Conservation (phyloP, 2,888 invertebrate species). For the Seira ritae region DNA sequence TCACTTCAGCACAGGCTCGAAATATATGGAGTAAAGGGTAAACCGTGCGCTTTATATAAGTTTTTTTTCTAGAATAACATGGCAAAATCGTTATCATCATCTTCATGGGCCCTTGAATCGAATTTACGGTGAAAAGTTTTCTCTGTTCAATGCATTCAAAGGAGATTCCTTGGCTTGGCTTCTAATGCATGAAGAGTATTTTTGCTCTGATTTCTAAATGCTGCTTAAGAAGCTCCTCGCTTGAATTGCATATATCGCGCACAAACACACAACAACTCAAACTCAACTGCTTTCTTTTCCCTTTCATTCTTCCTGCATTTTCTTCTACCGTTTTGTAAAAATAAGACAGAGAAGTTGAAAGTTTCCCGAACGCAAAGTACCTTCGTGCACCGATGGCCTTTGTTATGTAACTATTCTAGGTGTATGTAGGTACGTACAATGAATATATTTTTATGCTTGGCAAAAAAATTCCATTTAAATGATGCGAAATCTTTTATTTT, state of each 20-base stretch:
- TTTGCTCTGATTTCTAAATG: background rate
- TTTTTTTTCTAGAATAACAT: background rate
- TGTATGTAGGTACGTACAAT: background rate
- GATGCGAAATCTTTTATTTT: background rate
- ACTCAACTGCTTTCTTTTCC: background rate
- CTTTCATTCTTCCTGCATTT: conserved; percentile 8
- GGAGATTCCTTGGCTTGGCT: background rate
- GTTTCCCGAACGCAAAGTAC: background rate
- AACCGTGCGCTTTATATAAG: conserved; percentile 6
- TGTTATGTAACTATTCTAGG: background rate
- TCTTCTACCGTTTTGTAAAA: background rate
- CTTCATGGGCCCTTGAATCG: conserved; percentile 2
- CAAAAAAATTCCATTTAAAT: background rate
- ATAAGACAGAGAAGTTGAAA: background rate
- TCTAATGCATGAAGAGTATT: background rate
- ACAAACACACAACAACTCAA: no score
- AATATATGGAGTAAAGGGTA: background rate
- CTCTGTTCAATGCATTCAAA: background rate
- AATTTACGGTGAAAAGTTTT: conserved; percentile 9
- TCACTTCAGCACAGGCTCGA: background rate
- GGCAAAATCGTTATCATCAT: conserved; percentile 14
- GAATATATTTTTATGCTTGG: background rate
- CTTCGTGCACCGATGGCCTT: no score
- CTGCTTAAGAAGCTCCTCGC: background rate
- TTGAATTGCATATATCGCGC: no score